These are phyloP conservation scores for Propithecus coquereli DNA, from an alignment of 2,113 vertebrate genomes.

Conservation along the genomic window DNA sequence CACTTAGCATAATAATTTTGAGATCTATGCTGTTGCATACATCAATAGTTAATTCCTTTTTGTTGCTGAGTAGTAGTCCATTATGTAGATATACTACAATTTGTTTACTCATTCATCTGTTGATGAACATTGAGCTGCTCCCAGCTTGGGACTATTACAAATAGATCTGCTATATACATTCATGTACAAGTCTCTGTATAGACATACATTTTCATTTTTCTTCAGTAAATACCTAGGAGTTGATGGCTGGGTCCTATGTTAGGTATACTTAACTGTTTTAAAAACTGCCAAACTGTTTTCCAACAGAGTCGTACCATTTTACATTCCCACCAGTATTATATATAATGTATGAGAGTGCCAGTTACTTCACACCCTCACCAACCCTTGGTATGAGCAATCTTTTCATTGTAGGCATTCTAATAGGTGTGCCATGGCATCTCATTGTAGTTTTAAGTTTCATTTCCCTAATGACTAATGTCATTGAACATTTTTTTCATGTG, in stretches of 20 bases:
- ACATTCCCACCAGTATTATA: not conserved
- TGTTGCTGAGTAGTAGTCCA: not conserved
- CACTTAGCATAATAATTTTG: not conserved
- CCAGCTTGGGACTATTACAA: not conserved
- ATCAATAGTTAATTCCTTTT: not conserved
- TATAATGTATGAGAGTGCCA: not conserved
- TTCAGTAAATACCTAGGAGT: not conserved
- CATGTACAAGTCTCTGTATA: not conserved
- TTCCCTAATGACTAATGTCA: not conserved
- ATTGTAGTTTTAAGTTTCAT: not conserved
- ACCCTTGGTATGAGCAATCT: not conserved
- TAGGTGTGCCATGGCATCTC: not conserved
- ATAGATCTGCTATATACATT: not conserved
- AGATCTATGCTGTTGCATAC: not conserved
- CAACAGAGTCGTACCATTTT: not conserved
- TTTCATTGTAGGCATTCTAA: not conserved
- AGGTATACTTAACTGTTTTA: not conserved
- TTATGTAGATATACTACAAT: not conserved
- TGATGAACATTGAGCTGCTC: not conserved
- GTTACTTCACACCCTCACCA: not conserved
- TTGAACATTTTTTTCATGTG: not conserved
- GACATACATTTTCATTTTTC: not conserved
- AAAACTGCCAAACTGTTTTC: not conserved
- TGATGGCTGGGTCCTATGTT: not conserved
- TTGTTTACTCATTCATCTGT: not conserved